Base-by-base conservation (phyloP, 2,113 vertebrate species). In the Cyprinodon tularosa region DNA sequence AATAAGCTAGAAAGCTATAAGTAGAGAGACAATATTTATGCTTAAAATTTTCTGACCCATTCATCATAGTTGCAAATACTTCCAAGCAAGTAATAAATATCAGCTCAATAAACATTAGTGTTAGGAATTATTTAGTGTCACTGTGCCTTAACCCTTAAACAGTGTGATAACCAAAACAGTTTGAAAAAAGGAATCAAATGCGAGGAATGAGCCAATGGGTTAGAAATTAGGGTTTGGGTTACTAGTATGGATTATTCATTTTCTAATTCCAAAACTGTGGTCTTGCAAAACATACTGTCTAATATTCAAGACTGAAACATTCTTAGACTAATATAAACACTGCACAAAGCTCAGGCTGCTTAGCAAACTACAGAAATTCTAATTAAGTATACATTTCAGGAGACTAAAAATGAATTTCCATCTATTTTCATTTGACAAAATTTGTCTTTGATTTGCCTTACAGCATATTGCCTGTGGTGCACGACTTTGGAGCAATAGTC, bases 401-500 rank as follows among this genome's bases (percentile, higher is more conserved):
- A 1, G n/a, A 72, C 22, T 17, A 2, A 17, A 39, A 17, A 29
- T 62, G 11, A 6, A 44, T 42, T 65, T 67, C 17, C 6, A 9
- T 22, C 14, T 20, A 36, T 74, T 77, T 80, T 71, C 47, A 68
- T 53, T 67, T 29, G 11, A 17, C 71, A 48, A 65, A 77, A 70
- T 45, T 70, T 36, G 4, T 44, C 50, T 42, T 81, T 65, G 53
- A n/a, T 72, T 88, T 72, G 77, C 44, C 73, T 76, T 72, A 62
- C 60, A 76, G 63, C 53, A 78, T 47, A 66, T 48, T 69, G 83
- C 64, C 73, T 42, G 74, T 15, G 11, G 65, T 65, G 66, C 73
- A 42, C 12, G 37, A 50, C 76, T 86, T 65, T 68, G 69, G 84
- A 78, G 75, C 78, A 76, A 76, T 80, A 71, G 79, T 83, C 74